These are phyloP conservation scores for Drosophila ambigua DNA, from an alignment of 1,140 invertebrate species.

Conservation along the genomic window DNA sequence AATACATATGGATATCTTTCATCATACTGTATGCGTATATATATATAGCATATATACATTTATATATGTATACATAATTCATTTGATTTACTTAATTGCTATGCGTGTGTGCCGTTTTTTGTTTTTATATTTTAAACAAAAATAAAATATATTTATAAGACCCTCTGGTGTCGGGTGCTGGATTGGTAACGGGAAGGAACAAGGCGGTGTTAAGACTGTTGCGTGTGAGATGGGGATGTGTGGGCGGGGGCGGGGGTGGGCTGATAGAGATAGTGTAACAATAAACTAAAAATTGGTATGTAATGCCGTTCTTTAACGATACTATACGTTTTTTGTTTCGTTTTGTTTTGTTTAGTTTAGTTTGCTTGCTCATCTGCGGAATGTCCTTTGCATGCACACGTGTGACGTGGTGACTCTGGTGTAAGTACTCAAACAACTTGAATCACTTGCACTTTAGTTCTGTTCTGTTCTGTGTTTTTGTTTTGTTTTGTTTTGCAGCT, in stretches of 20 bases:
- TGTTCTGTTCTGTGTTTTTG: constrained; percentile 3
- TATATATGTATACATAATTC: constrained; percentile 57
- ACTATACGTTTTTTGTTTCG: constrained; percentile 22
- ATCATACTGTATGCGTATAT: constrained; percentile 43
- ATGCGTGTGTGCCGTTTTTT: constrained; percentile 43
- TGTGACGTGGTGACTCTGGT: constrained; percentile 14
- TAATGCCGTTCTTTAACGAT: constrained; percentile 41
- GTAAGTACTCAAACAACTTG: constrained; percentile 54
- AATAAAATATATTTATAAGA: constrained; percentile 30
- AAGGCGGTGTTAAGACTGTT: no score
- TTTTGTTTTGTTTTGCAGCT: constrained; percentile 12
- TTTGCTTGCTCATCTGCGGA: constrained; percentile 34
- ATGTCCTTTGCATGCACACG: constrained; percentile 48
- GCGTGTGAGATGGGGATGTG: no score
- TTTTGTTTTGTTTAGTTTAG: no score
- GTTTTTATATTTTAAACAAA: constrained; percentile 30
- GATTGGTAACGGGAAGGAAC: no score
- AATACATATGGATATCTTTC: constrained; percentile 59
- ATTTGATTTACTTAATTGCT: constrained; percentile 70
- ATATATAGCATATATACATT: constrained; percentile 30
- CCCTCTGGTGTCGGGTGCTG: no score
- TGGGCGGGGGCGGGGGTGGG: no score
- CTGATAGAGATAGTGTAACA: constrained; percentile 26
- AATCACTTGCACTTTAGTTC: constrained; percentile 42
- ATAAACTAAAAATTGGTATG: constrained; percentile 56